Evolutionary conservation across 2,888 invertebrate species (phyloP).

Genomic region (Agonopterix subpropinquella): DNA sequence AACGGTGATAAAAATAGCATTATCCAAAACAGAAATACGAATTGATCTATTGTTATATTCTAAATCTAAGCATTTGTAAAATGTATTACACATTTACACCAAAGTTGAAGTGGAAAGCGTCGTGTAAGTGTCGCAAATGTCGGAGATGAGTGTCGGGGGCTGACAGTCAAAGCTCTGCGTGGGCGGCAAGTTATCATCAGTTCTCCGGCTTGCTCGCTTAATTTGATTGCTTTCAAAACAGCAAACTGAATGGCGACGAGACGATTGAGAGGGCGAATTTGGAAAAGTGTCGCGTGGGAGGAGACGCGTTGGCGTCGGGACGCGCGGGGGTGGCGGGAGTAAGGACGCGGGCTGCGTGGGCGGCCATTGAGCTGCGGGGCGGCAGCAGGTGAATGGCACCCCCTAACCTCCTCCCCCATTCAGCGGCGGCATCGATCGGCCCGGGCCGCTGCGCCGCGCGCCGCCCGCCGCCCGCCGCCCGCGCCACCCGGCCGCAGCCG

Average conservation of each 20-base stretch:
- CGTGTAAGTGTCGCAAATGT: neutral
- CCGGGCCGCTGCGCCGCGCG: constrained; percentile 22
- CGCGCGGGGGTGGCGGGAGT: constrained; percentile 24
- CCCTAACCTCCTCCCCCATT: constrained; percentile 50
- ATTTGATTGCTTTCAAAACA: constrained; percentile 55
- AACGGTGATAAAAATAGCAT: neutral
- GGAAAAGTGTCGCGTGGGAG: constrained; percentile 58
- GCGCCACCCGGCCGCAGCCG: constrained; percentile 5
- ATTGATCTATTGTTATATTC: neutral
- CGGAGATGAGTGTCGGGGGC: neutral
- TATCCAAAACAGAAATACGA: neutral
- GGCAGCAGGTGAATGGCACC: constrained; percentile 66
- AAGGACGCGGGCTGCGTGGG: constrained; percentile 52
- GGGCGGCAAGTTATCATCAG: constrained; percentile 20
- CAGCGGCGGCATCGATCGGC: constrained; percentile 52
- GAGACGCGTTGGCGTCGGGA: constrained; percentile 46
- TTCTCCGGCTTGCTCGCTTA: constrained; percentile 21
- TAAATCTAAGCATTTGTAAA: neutral
- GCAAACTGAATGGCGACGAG: constrained; percentile 55
- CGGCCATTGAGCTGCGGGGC: constrained; percentile 62
- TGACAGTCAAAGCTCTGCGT: constrained; percentile 6
- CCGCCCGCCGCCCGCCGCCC: constrained; percentile 4
- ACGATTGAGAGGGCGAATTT: constrained; percentile 53
- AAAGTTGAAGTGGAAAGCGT: neutral
- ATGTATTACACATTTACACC: too few species aligned